phyloP scores from a whole-genome alignment of 2,797 vertebrate species.

The Intellagama lesueurii region DNA sequence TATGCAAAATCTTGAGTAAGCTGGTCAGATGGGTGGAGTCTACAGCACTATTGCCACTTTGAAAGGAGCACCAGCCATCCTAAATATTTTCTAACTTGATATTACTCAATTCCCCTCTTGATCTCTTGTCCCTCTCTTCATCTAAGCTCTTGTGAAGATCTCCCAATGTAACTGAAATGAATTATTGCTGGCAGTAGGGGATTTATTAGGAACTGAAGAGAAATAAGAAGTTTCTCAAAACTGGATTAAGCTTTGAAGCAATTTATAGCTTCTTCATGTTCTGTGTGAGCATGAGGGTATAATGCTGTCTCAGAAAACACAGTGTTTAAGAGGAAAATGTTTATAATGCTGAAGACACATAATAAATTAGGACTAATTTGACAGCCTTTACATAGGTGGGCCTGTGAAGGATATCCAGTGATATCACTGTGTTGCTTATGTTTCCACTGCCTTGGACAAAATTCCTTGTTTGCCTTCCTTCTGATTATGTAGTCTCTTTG shows the following conservation, averaged over 20 bases:
- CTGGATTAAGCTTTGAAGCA: constrained; percentile 10
- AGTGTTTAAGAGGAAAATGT: constrained; percentile 2
- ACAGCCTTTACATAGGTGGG: constrained; percentile 15
- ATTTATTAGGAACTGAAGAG: constrained; percentile 16
- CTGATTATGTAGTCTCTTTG: constrained; percentile 18
- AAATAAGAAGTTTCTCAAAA: constrained; percentile 27
- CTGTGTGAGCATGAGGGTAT: background rate
- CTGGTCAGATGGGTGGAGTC: too few relatives aligned
- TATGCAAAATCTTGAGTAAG: background rate
- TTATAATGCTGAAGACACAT: constrained; percentile 18
- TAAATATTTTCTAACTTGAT: background rate
- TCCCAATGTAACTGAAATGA: background rate
- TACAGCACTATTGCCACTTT: background rate
- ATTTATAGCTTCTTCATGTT: constrained; percentile 20
- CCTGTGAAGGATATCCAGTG: background rate
- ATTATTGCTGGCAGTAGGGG: background rate
- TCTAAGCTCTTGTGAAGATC: background rate
- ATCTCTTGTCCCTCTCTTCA: background rate
- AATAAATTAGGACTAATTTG: constrained; percentile 30
- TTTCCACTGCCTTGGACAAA: constrained; percentile 5
- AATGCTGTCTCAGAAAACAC: background rate
- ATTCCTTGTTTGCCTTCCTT: constrained; percentile 19
- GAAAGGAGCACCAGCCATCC: background rate
- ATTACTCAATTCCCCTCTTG: background rate
- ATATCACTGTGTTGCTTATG: background rate